These are phyloP conservation scores for Siderastrea siderea DNA, from an alignment of 92 coral and sea anemone genomes.

Conservation along the genomic window DNA sequence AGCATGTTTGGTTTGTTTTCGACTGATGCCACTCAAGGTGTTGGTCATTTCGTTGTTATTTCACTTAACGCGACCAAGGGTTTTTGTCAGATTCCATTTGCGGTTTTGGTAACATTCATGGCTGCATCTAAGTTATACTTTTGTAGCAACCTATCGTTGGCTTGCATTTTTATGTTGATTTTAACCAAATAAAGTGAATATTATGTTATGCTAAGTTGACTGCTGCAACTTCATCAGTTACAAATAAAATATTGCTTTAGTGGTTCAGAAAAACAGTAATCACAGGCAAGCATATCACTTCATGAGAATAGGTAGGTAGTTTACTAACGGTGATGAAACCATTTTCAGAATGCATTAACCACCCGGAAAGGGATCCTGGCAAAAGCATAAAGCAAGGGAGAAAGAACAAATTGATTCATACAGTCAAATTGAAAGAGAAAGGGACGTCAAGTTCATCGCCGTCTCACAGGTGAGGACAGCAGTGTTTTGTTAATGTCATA, in stretches of 20 bases:
- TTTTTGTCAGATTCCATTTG: too few species aligned
- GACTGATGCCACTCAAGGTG: too few species aligned
- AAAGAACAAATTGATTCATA: neutral
- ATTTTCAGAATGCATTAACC: constrained; percentile 11
- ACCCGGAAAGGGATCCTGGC: neutral
- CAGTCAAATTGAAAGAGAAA: neutral
- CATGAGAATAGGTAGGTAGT: neutral
- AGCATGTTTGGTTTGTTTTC: neutral
- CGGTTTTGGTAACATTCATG: too few species aligned
- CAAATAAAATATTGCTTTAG: too few species aligned
- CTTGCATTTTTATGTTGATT: too few species aligned
- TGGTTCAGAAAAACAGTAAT: neutral
- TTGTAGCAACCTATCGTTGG: too few species aligned
- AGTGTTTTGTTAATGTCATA: neutral
- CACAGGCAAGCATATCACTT: neutral
- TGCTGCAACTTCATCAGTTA: too few species aligned
- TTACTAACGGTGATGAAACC: neutral
- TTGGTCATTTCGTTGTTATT: too few species aligned
- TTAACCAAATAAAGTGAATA: too few species aligned
- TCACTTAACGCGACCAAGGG: too few species aligned
- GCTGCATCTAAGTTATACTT: too few species aligned
- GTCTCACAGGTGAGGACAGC: neutral
- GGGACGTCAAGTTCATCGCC: neutral
- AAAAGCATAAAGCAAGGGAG: neutral
- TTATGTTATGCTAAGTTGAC: too few species aligned